Evolutionary conservation across 2,888 invertebrate species (phyloP).

Genomic region (Chouioia cunea): DNA sequence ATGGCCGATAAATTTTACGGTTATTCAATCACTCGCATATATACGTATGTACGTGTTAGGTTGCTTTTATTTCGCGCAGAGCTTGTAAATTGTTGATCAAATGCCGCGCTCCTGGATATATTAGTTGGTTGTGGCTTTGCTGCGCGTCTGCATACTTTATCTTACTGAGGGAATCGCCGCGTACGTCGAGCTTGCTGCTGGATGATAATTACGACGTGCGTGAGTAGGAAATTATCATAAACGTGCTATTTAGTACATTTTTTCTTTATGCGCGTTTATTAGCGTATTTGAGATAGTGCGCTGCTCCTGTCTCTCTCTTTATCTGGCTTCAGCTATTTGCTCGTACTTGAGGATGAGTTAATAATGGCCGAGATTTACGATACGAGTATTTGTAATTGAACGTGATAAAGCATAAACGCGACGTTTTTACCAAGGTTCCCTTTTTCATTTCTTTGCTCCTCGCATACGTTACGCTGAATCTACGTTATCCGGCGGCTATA

Average conservation of each 20-base stretch:
- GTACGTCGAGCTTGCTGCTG: slow-evolving; percentile 7
- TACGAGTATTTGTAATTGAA: background rate
- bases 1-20: slow-evolving; percentile 45
- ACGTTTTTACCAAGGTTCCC: background rate
- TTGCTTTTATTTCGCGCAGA: slow-evolving; percentile 27
- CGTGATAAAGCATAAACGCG: no score
- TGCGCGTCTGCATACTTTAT: slow-evolving; percentile 25
- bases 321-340: slow-evolving; percentile 9
- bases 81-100: slow-evolving; percentile 41
- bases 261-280: background rate
- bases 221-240: slow-evolving; percentile 28
- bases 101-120: slow-evolving; percentile 6
- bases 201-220: slow-evolving; percentile 25
- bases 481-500: no score
- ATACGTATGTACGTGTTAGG: background rate
- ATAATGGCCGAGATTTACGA: slow-evolving; percentile 9
- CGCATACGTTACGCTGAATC: no score
- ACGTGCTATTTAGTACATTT: slow-evolving; percentile 25
- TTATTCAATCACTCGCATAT: slow-evolving; percentile 42
- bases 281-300: background rate
- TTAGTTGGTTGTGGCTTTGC: slow-evolving; percentile 11
- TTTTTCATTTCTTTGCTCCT: background rate
- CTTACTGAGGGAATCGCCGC: slow-evolving; percentile 10
- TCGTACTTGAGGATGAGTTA: background rate
- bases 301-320: background rate